phyloP scores from a whole-genome alignment of 2,888 invertebrate species.

The Heteropelma amictum region DNA sequence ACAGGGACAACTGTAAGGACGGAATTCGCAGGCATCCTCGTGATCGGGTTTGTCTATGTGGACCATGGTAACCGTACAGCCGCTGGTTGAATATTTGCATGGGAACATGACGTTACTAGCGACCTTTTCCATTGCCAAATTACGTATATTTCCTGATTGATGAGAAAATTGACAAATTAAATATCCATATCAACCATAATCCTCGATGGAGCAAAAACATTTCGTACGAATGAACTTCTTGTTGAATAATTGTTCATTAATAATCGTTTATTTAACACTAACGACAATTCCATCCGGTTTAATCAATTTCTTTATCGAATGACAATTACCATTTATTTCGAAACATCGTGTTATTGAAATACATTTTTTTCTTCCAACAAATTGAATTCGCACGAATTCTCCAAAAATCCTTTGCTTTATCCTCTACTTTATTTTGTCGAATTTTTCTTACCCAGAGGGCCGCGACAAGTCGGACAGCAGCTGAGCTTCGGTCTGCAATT shows the following conservation, averaged over 20 bases:
- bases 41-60: constrained; percentile 99
- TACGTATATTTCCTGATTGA: constrained; percentile 91
- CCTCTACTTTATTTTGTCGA: background rate
- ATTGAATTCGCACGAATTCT: background rate
- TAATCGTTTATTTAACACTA: too few relatives aligned
- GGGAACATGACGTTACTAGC: constrained; percentile 99
- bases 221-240: too few relatives aligned
- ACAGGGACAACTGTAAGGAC: constrained; percentile 99
- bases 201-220: too few relatives aligned
- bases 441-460: constrained; percentile 87
- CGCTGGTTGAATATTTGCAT: constrained; percentile 98
- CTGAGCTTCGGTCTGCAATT: constrained; percentile 97
- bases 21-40: constrained; percentile 98
- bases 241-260: too few relatives aligned
- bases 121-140: constrained; percentile 99
- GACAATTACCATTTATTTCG: too few relatives aligned
- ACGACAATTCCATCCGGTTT: too few relatives aligned
- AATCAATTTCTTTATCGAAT: too few relatives aligned
- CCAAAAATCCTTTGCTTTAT: background rate
- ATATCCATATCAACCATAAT: too few relatives aligned
- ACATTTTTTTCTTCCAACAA: too few relatives aligned
- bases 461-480: constrained; percentile 98
- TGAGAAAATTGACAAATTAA: background rate
- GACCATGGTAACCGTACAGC: constrained; percentile 93
- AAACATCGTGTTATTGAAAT: too few relatives aligned